phyloP scores from a whole-genome alignment of 1,140 invertebrate species.

The Lethocerus indicus region DNA sequence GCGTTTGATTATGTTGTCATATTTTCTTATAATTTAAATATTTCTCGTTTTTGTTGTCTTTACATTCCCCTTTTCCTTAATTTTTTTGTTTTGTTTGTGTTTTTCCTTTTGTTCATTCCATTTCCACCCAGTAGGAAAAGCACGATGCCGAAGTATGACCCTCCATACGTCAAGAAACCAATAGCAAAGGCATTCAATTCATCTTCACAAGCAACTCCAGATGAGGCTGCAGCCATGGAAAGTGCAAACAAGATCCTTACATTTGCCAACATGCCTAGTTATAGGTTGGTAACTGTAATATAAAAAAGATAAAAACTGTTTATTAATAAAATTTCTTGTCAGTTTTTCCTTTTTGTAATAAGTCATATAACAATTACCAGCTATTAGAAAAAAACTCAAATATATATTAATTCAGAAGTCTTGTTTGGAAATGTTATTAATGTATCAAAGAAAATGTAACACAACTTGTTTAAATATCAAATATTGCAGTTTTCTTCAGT shows the following conservation, averaged over 20 bases:
- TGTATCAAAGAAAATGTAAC: too few species aligned
- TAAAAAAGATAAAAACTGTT: too few species aligned
- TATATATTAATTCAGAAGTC: too few species aligned
- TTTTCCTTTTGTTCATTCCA: constrained; percentile 20
- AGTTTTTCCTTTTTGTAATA: too few species aligned
- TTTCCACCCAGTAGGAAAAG: constrained; percentile 13
- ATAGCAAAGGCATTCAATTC: constrained; percentile 28
- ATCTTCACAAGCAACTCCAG: constrained; percentile 33
- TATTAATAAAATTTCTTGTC: too few species aligned
- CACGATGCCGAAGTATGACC: constrained; percentile 69
- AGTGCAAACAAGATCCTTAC: constrained; percentile 60
- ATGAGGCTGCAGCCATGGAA: constrained; percentile 57
- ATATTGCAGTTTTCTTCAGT: too few species aligned
- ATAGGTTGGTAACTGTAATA: constrained; percentile 42
- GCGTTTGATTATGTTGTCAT: constrained; percentile 6
- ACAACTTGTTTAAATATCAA: too few species aligned
- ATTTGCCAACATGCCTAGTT: constrained; percentile 59
- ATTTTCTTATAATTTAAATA: constrained; percentile 16
- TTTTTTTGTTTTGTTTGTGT: constrained; percentile 19
- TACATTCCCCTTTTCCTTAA: constrained; percentile 18
- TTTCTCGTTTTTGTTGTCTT: constrained; percentile 19
- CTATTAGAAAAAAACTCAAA: too few species aligned
- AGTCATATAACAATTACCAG: too few species aligned
- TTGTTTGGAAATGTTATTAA: too few species aligned
- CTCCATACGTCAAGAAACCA: constrained; percentile 67